These are phyloP conservation scores for Julus scanicus DNA, from an alignment of 2,888 invertebrate species.

Conservation along the genomic window DNA sequence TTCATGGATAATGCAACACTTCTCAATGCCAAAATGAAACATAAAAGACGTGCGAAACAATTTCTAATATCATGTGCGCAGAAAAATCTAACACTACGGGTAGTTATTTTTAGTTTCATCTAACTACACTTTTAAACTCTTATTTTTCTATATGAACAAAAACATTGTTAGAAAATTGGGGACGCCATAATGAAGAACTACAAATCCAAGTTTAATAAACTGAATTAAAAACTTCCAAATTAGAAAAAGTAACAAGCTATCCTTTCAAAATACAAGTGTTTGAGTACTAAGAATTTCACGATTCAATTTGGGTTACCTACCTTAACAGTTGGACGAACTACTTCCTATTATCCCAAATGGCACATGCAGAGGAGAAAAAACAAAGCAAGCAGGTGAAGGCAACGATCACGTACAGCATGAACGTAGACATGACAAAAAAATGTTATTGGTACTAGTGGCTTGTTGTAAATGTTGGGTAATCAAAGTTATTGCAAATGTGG, in stretches of 20 bases:
- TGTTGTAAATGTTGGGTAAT: background rate
- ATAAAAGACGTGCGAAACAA: background rate
- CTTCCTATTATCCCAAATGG: slow-evolving; percentile 59
- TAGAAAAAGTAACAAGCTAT: too few relatives aligned
- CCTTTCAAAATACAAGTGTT: too few relatives aligned
- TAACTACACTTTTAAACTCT: background rate
- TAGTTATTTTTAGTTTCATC: background rate
- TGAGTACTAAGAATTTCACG: background rate
- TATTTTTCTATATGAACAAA: background rate
- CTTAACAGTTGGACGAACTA: slow-evolving; percentile 60
- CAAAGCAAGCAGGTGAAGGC: slow-evolving; percentile 52
- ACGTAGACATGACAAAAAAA: slow-evolving; percentile 41
- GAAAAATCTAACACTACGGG: background rate
- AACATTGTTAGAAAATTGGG: background rate
- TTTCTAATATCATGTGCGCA: background rate
- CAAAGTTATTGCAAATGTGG: background rate
- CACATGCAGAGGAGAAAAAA: slow-evolving; percentile 55
- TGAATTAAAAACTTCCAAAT: background rate
- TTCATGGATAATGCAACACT: background rate
- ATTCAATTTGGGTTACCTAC: slow-evolving; percentile 57
- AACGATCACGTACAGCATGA: slow-evolving; percentile 9
- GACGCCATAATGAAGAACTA: background rate
- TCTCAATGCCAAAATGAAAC: background rate
- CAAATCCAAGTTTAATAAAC: background rate
- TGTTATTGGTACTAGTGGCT: background rate